Evolutionary conservation across 2,113 vertebrate species (phyloP).

Genomic region (Xyrauchen texanus): DNA sequence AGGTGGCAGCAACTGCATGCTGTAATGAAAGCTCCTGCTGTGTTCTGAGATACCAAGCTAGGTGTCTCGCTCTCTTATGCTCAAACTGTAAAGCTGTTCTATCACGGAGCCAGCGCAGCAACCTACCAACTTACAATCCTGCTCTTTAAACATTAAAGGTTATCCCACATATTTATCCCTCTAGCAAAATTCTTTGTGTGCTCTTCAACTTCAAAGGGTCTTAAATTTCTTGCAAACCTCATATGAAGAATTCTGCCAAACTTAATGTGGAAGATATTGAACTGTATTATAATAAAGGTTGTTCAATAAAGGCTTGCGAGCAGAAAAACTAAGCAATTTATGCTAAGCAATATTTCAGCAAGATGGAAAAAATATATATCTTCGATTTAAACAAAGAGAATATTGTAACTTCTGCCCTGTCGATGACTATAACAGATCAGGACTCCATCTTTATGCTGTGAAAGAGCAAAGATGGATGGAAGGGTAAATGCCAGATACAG

Average conservation of each 20-base stretch:
- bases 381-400: conserved; percentile 42
- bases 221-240: conserved; percentile 45
- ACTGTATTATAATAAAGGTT: conserved; percentile 50
- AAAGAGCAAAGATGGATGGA: neutral
- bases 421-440: neutral
- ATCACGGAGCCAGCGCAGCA: conserved; percentile 9
- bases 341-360: conserved; percentile 47
- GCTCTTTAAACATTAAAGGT: conserved; percentile 53
- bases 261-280: conserved; percentile 46
- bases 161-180: conserved; percentile 50
- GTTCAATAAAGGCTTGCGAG: conserved; percentile 49
- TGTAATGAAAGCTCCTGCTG: conserved; percentile 69
- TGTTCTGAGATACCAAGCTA: conserved; percentile 55
- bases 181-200: conserved; percentile 52
- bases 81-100: conserved; percentile 24
- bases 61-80: conserved; percentile 30
- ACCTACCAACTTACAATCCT: conserved; percentile 45
- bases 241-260: neutral
- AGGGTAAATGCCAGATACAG: neutral
- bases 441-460: conserved; percentile 6
- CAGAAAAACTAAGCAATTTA: conserved; percentile 58
- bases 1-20: conserved; percentile 48
- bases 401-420: conserved; percentile 21
- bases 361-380: conserved; percentile 9
- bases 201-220: conserved; percentile 52